Base-by-base conservation (phyloP, 2,113 vertebrate species). In the Mus pahari region DNA sequence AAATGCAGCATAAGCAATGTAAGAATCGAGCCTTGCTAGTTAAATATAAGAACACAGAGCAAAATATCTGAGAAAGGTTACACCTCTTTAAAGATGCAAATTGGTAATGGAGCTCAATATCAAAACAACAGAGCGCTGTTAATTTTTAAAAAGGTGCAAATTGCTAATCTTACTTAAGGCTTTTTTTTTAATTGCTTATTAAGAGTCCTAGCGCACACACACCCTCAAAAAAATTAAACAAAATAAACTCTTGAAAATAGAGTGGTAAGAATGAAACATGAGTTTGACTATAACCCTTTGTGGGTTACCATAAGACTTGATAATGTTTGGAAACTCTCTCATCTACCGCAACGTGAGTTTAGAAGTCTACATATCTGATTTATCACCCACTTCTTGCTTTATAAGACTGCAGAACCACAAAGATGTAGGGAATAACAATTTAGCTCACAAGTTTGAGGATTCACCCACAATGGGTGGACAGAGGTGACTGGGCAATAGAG, bases 111-210 rank as follows among this genome's bases (percentile, higher is more conserved):
- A 97, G 96, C 90, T 98, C 90, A 93, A 97, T 97, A 98, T 98
- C 97, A 98, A 98, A 98, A 98, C 98, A 98, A 98, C 94, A 97
- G 92, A 98, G 86, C n/a, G 97, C 96, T 97, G 97, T 97, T 98
- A 97, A 96, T 97, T 98, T 98, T 98, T 98, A 0, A 90, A 97
- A 98, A 98, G 97, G 97, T 98, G 97, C 75, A 98, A 98, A 98
- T 98, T 98, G 94, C 86, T 98, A 97, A 98, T 98, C 97, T 98
- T 98, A 98, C 96, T 83, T 83, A 83, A 95, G 96, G 97, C 62
- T 95, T 96, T 97, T 97, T 82, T 97, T 96, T 96, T 64, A 90
- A 97, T 98, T 95, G 48, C 91, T 97, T 98, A 97, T 96, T 97
- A 98, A 97, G 95, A 97, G 26, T 96, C 90, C 94, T 96, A 92